Evolutionary conservation across 2,113 vertebrate species (phyloP).

Genomic region (Nanorana parkeri): DNA sequence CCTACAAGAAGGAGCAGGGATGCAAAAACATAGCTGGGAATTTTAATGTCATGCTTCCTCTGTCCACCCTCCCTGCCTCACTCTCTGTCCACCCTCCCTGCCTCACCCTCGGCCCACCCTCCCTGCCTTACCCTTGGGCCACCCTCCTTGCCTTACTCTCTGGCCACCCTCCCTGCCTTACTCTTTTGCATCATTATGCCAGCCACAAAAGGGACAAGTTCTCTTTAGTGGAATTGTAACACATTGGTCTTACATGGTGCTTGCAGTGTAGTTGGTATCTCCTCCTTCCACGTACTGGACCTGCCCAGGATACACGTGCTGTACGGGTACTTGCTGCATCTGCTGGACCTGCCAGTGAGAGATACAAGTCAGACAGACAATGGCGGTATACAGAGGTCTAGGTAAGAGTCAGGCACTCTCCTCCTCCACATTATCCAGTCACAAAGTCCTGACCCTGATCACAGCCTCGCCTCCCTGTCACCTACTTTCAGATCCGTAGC

Average conservation of each 20-base stretch:
- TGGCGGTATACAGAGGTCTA: background rate
- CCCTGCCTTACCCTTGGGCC: too few relatives aligned
- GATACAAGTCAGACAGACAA: background rate
- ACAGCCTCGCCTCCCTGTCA: constrained; percentile 53
- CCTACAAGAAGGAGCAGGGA: too few relatives aligned
- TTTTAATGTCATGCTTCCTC: too few relatives aligned
- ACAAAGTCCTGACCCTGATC: constrained; percentile 28
- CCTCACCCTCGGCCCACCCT: too few relatives aligned
- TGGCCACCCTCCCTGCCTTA: too few relatives aligned
- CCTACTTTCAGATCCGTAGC: constrained; percentile 74
- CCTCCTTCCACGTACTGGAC: constrained; percentile 88
- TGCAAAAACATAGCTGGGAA: too few relatives aligned
- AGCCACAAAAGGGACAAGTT: too few relatives aligned
- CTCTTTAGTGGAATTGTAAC: too few relatives aligned
- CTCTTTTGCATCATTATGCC: too few relatives aligned
- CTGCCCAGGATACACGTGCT: constrained; percentile 85
- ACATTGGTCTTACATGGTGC: constrained; percentile 80
- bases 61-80: too few relatives aligned
- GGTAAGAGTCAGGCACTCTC: background rate
- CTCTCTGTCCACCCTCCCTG: too few relatives aligned
- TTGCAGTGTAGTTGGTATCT: constrained; percentile 79
- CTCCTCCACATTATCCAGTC: background rate
- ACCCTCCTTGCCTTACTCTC: too few relatives aligned
- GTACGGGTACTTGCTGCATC: constrained; percentile 85
- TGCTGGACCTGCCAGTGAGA: constrained; percentile 78